Conservation (phyloP, 2,888 invertebrate genomes). For the Chelonus formosanus region DNA sequence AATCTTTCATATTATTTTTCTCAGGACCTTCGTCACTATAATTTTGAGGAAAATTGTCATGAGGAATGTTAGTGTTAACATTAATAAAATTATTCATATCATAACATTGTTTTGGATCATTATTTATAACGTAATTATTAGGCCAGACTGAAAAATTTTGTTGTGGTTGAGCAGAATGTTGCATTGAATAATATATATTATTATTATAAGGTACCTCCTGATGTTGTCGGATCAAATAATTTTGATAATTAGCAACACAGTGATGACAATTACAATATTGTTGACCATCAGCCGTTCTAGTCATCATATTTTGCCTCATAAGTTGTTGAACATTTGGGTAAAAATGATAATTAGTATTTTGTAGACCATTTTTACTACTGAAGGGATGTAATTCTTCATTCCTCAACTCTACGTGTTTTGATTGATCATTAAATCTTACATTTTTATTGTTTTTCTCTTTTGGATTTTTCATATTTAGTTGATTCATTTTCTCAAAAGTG, state of each 20-base stretch:
- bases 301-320: background rate
- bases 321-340: background rate
- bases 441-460: slow-evolving; percentile 6
- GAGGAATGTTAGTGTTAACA: no score
- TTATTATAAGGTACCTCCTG: slow-evolving; percentile 14
- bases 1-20: background rate
- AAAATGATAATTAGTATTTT: background rate
- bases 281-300: background rate
- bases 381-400: background rate
- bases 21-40: slow-evolving; percentile 5
- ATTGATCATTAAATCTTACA: background rate
- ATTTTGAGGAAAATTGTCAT: no score
- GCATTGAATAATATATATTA: background rate
- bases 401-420: background rate
- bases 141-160: no score
- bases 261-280: slow-evolving; percentile 13
- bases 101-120: no score
- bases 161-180: slow-evolving; percentile 19
- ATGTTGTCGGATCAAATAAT: slow-evolving; percentile 25
- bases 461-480: slow-evolving; percentile 11
- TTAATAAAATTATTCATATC: no score
- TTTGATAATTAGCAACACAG: slow-evolving; percentile 5
- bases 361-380: background rate
- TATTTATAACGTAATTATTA: no score
- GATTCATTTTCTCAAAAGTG: slow-evolving; percentile 37